Evolutionary conservation across 92 coral and sea anemone species (phyloP).

Genomic region (Bergia sp.): DNA sequence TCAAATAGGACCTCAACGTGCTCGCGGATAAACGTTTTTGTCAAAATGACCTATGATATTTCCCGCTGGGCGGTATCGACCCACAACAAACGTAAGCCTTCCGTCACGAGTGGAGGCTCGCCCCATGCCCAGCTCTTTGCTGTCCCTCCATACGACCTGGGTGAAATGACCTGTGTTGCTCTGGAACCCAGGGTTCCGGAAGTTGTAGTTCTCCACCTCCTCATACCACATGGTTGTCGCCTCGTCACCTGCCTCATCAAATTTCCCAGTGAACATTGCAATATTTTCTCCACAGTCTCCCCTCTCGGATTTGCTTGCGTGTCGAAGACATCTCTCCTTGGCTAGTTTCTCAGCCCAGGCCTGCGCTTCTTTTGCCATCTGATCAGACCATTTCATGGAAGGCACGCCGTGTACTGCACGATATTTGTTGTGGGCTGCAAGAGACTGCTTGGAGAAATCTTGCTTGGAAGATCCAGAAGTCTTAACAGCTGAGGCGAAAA

Average conservation of each 20-base stretch:
- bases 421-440: conserved; percentile 80
- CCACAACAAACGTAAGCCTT: conserved; percentile 77
- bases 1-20: neutral
- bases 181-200: conserved; percentile 81
- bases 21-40: conserved; percentile 34
- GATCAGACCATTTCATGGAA: conserved; percentile 84
- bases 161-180: conserved; percentile 93
- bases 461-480: conserved; percentile 54
- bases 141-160: conserved; percentile 92
- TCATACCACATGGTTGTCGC: conserved; percentile 93
- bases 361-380: conserved; percentile 85
- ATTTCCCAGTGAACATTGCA: conserved; percentile 85
- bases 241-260: conserved; percentile 80
- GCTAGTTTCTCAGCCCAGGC: conserved; percentile 97
- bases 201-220: conserved; percentile 78
- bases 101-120: conserved; percentile 80
- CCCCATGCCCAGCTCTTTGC: conserved; percentile 88
- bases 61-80: conserved; percentile 92
- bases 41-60: conserved; percentile 69
- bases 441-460: conserved; percentile 75
- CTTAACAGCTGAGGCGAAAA: neutral
- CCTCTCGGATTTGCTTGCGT: conserved; percentile 71
- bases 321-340: conserved; percentile 76
- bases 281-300: conserved; percentile 90
- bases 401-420: conserved; percentile 88